Percentiles rank a stretch among this genome's conserved stretches.
Evolutionary conservation across 2,797 vertebrate genomes (phyloP).

Genomic region (Cryptoblepharus egeriae): DNA sequence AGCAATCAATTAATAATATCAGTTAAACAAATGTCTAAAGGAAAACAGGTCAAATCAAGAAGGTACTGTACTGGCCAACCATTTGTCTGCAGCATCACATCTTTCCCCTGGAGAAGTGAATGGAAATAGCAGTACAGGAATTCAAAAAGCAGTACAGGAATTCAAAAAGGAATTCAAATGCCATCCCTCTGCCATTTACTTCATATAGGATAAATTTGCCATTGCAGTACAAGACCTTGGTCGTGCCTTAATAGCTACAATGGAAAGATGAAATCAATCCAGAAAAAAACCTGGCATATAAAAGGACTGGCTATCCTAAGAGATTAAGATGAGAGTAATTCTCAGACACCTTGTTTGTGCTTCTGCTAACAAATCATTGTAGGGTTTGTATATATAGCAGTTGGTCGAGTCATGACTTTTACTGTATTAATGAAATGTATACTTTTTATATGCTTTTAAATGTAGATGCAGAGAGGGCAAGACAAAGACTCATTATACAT

Average conservation of each 20-base stretch:
- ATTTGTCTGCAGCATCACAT: not conserved
- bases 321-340: not conserved
- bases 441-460: constrained; percentile 39
- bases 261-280: no score
- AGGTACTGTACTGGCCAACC: no score
- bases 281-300: not conserved
- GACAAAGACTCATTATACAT: constrained; percentile 32
- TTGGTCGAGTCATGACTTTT: constrained; percentile 39
- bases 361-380: constrained; percentile 38
- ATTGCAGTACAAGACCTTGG: not conserved
- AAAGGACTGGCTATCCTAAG: not conserved
- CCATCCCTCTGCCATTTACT: not conserved
- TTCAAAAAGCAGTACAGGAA: not conserved
- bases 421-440: constrained; percentile 50
- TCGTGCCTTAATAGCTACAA: not conserved
- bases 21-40: no score
- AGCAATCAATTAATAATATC: not conserved
- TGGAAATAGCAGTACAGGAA: not conserved
- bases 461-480: constrained; percentile 48
- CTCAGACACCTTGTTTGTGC: constrained; percentile 40
- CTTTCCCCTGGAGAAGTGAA: not conserved
- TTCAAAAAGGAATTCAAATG: no score
- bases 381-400: constrained; percentile 48
- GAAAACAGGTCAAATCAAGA: no score
- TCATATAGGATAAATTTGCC: not conserved